These are phyloP conservation scores for Papilio aristodemus DNA, from an alignment of 1,140 invertebrate genomes.

Conservation along the genomic window DNA sequence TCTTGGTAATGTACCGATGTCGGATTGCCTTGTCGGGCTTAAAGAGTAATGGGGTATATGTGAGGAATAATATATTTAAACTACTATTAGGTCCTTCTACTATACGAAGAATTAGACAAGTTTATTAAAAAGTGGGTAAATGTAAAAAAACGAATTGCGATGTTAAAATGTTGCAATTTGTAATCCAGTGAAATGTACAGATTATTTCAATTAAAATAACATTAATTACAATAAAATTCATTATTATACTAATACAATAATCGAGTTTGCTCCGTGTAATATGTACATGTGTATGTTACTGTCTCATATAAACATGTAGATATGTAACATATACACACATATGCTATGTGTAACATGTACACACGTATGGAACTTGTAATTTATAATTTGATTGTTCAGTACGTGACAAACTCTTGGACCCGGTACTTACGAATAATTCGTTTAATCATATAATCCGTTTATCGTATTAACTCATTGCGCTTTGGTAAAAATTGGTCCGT, in stretches of 20 bases:
- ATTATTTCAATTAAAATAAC: too few relatives aligned
- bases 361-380: not conserved
- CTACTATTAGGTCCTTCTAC: not conserved
- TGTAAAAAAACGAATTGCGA: too few relatives aligned
- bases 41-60: not conserved
- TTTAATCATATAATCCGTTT: conserved; percentile 10
- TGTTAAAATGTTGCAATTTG: too few relatives aligned
- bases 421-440: not conserved
- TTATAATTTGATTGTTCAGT: not conserved
- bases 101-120: not conserved
- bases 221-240: not conserved
- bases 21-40: not conserved
- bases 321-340: too few relatives aligned
- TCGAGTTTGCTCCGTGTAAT: conserved; percentile 1
- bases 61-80: conserved; percentile 2
- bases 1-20: not conserved
- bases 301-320: too few relatives aligned
- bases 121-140: too few relatives aligned
- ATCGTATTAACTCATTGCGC: not conserved
- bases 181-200: too few relatives aligned
- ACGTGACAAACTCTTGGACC: not conserved
- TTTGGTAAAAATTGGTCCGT: not conserved
- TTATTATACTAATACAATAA: not conserved
- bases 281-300: too few relatives aligned
- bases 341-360: too few relatives aligned